phyloP scores from a whole-genome alignment of 2,797 vertebrate species.

The Serranus cabrilla region DNA sequence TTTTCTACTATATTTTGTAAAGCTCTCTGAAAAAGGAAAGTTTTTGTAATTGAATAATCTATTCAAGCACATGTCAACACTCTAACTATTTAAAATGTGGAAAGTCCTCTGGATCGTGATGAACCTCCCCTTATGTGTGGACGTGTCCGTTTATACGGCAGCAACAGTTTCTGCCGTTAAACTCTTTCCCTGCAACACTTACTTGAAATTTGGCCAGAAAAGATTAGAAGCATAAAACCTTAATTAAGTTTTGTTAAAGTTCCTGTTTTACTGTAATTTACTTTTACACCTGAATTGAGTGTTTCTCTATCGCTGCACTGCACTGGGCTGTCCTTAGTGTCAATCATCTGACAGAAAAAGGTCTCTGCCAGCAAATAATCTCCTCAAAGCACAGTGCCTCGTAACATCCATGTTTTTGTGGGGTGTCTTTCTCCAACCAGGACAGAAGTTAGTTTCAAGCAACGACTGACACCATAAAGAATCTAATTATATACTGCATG shows the following conservation, averaged over 20 bases:
- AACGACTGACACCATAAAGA: slow-evolving; percentile 10
- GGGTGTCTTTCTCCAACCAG: neutral
- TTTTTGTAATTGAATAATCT: neutral
- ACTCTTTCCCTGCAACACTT: neutral
- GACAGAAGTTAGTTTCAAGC: slow-evolving; percentile 15
- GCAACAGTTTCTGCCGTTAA: neutral
- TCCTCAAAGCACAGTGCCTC: neutral
- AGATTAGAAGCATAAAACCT: slow-evolving; percentile 6
- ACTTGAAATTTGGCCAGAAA: slow-evolving; percentile 13
- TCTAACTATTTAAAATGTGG: neutral
- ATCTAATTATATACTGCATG: slow-evolving; percentile 24
- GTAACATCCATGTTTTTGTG: neutral
- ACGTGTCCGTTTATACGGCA: neutral
- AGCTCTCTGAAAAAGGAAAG: neutral
- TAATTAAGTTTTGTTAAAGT: slow-evolving; percentile 23
- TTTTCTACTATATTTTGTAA: neutral
- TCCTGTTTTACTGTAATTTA: neutral
- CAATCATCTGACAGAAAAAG: slow-evolving; percentile 4
- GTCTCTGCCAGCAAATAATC: neutral
- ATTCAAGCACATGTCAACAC: neutral
- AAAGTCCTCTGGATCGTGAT: neutral
- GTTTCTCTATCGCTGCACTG: neutral
- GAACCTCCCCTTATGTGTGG: neutral
- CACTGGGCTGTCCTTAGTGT: neutral
- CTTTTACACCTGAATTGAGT: neutral